phyloP scores from a whole-genome alignment of 2,797 vertebrate genomes.

The Rhynchonycteris naso region DNA sequence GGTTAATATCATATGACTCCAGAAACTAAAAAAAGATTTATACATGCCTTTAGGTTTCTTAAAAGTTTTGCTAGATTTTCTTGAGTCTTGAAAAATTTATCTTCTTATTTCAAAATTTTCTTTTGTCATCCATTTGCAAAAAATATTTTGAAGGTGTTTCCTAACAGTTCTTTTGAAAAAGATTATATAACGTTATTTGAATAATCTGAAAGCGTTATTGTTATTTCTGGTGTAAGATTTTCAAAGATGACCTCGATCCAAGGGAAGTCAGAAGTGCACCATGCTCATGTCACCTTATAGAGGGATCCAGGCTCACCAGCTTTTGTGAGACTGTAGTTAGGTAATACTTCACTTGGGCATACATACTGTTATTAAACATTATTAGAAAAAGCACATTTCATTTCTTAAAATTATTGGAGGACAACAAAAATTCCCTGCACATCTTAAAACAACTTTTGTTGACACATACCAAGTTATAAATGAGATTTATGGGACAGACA shows the following conservation, averaged over 20 bases:
- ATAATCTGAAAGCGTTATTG: slow-evolving; percentile 38
- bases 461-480: not conserved
- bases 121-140: not conserved
- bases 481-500: not conserved
- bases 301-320: not conserved
- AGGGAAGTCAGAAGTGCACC: not conserved
- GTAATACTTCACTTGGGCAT: not conserved
- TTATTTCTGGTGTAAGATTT: not conserved
- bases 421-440: not conserved
- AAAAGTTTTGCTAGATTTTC: not conserved
- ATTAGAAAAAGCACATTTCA: not conserved
- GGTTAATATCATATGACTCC: slow-evolving; percentile 47
- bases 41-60: not conserved
- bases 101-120: slow-evolving; percentile 1
- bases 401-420: not conserved
- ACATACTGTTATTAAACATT: not conserved
- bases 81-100: slow-evolving; percentile 24
- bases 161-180: slow-evolving; percentile 20
- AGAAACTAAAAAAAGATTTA: slow-evolving; percentile 34
- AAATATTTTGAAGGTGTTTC: not conserved
- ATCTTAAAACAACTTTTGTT: not conserved
- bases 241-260: not conserved
- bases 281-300: not conserved
- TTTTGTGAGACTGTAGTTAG: not conserved
- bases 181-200: not conserved